Evolutionary conservation across 2,888 invertebrate species (phyloP), one percentile per base, ranked within the genome.

Genomic region (Hemithea aestivaria): DNA sequence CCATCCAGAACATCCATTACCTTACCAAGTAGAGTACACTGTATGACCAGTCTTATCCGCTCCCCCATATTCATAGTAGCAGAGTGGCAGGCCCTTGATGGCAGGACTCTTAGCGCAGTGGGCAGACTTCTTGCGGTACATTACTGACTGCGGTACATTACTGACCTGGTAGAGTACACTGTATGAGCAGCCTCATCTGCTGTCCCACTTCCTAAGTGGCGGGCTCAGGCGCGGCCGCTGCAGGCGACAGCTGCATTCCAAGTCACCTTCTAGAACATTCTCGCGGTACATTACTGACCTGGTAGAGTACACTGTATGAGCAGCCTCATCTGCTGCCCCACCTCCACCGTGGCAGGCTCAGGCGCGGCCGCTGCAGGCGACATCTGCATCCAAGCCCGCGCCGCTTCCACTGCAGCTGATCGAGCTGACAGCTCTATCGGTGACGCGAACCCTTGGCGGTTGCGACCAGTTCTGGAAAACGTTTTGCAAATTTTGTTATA

Each of bases 351-450:
- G 7, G 78, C 79, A 0, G 88, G 87, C 48, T 90, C 89, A 6
- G 60, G 53, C 9, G 72, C 68, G 1, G 73, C 64, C 1, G 62
- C 63, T 0, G 75, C 78, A 0, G 87, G 87, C 0, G 89, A 87
- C 51, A 94, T 85, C 62, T 93, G 92, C 87, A 94, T 89, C 93
- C 93, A 93, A 25, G 93, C 92, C 31, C 91, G 83, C 0, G 93
- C 91, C 2, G 89, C 84, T 30, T 81, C 84, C 87, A 88, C 58
- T 16, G 16, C 16, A 5, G 16, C 16, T 5, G 16, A 16, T 16
- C 16, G 16, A 4, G 16, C 5, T 16, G 16, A 16, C 29, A 70
- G 42, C 40, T 81, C 80, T 0, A 73, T 70, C 1, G 73, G 63
- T 21, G 63, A 75, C 7, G 81, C 77, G 52, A 82, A 89, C 25